These are phyloP conservation scores for Andrena fulva DNA, from an alignment of 2,888 invertebrate species.

Conservation along the genomic window DNA sequence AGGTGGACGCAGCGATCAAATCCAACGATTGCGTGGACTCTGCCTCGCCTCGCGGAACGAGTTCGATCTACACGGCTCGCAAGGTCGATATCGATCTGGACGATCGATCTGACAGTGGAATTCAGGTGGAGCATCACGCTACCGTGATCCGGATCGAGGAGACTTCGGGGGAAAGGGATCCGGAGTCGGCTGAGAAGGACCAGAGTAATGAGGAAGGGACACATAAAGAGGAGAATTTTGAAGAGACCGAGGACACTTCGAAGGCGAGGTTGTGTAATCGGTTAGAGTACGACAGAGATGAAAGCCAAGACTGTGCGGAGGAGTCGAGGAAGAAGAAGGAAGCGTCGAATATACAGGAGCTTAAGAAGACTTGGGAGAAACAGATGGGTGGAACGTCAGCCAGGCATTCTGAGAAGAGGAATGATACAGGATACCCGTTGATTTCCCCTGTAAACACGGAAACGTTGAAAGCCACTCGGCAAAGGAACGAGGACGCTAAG, in stretches of 20 bases:
- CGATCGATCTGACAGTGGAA: neutral
- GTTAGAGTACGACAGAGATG: neutral
- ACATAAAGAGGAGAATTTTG: neutral
- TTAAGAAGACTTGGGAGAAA: conserved; percentile 81
- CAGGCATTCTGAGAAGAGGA: conserved; percentile 32
- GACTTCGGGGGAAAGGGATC: neutral
- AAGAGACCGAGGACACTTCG: neutral
- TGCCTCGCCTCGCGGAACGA: conserved; percentile 57
- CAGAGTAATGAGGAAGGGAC: neutral
- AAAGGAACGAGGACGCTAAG: neutral
- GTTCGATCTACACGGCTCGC: conserved; percentile 56
- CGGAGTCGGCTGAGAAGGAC: neutral
- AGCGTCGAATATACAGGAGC: conserved; percentile 76
- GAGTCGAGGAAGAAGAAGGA: conserved; percentile 62
- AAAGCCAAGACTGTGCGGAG: conserved; percentile 8
- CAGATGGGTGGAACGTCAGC: conserved; percentile 66
- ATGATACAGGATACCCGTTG: neutral
- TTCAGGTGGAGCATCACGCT: neutral
- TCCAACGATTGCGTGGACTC: conserved; percentile 60
- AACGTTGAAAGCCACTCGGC: neutral
- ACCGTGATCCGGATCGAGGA: conserved; percentile 44
- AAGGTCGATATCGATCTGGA: conserved; percentile 39
- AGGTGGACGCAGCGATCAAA: conserved; percentile 52
- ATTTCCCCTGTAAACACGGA: neutral
- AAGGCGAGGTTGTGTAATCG: neutral